Base-by-base conservation (phyloP, 1,140 invertebrate species). In the Drosophila leontia region DNA sequence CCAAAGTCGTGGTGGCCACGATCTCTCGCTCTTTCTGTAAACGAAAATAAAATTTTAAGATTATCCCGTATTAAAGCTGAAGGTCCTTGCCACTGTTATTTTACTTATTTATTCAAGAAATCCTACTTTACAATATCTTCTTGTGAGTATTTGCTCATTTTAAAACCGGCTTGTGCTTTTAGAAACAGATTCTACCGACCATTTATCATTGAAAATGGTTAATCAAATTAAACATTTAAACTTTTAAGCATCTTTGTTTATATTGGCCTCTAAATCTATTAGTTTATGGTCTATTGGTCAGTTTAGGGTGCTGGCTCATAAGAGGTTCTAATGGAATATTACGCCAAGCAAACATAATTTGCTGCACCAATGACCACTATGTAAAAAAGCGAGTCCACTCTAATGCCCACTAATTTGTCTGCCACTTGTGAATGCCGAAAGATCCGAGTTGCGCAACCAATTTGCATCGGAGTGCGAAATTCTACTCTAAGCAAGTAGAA, bases 11-110 rank as follows among this genome's bases (percentile, higher is more conserved):
- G 50, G 57, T 81, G 34, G 91, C 85, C 37, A 92, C 78, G 7
- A 92, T 91, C 53, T 92, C 56, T 85, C 94, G 50, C 92, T 94
- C 68, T 93, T 94, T 70, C 94, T 94, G 37, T 44, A 37, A 51
- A 17, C 37, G 11, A 26, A 64, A 13, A 2, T 1, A 3, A 26
- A 23, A n/a, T 39, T 3, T 3, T 2, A 15, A 15, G 1, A 56
- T n/a, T 13, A 13, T 23, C 2, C 6, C 3, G 3, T 8, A 7
- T 19, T 3, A 11, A 7, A 13, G 3, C 2, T 11, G 0, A 51
- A 32, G 2, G 7, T 17, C 3, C 1, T 7, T 34, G 9, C 32
- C 26, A 15, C 23, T 9, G 8, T 3, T 11, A n/a, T 11, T n/a
- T 0, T 6, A 29, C 12, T 11, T 7, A 6, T 32, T 32, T 2